Percentiles rank a stretch among this genome's conserved stretches.
Evolutionary conservation across 2,797 vertebrate genomes (phyloP).

Genomic region (Mormyrops boulengeri): DNA sequence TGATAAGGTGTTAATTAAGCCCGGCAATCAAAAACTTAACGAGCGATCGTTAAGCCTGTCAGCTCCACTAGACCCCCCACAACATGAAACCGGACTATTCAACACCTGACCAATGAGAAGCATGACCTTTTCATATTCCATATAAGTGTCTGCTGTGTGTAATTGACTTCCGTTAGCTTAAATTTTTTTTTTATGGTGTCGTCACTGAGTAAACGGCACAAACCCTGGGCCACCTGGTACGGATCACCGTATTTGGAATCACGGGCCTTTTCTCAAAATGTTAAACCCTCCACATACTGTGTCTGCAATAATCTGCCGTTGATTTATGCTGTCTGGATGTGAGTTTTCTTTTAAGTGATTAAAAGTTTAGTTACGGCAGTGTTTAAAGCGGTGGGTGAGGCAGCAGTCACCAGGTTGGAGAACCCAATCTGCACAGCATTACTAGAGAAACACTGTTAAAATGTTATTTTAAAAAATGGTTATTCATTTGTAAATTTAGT

Average conservation of each 20-base stretch:
- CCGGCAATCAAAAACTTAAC: neutral
- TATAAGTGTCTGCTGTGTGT: slow-evolving; percentile 3
- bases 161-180: slow-evolving; percentile 8
- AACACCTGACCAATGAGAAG: slow-evolving; percentile 5
- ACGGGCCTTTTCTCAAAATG: neutral
- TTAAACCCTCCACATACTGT: neutral
- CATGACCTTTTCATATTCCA: slow-evolving; percentile 8
- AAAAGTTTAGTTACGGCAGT: slow-evolving; percentile 4
- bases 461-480: neutral
- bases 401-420: neutral
- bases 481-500: neutral
- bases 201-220: neutral
- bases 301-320: neutral
- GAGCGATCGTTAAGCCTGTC: neutral
- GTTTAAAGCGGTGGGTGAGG: neutral
- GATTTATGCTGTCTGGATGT: neutral
- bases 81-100: neutral
- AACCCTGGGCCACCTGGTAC: neutral
- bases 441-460: neutral
- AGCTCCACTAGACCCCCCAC: slow-evolving; percentile 14
- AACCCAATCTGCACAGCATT: neutral
- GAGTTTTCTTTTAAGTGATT: neutral
- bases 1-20: slow-evolving; percentile 12
- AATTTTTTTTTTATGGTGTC: slow-evolving; percentile 4
- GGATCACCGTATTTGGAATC: neutral